Evolutionary conservation across 1,140 invertebrate species (phyloP), one percentile per base, ranked within the genome.

Genomic region (Muscidifurax raptorellus): DNA sequence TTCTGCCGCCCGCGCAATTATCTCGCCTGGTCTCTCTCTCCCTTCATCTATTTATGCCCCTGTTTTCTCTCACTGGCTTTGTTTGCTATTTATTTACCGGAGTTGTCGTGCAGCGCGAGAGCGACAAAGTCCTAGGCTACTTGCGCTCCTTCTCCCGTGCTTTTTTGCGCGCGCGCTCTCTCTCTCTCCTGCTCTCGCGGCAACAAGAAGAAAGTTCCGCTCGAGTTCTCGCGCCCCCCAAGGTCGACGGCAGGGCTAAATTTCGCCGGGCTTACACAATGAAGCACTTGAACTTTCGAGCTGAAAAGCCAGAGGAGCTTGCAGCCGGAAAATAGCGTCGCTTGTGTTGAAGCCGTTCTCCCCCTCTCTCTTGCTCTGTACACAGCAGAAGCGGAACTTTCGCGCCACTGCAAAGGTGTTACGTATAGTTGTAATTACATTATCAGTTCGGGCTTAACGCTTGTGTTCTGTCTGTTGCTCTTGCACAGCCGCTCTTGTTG

Each of bases 201-300:
- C 22, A 59, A 59, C 13, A 13, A 32, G 40, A 47, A 76, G 30
- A 28, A 27, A 69, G 66, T 30, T 27, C 10, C 66, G 28, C 66
- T 28, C 25, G 64, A 75, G 72, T 75, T 44, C 69, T 44, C 22
- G 18, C 36, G 36, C 36, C 36, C 74, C 74, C 30, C 74, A 76
- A 44, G 32, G 74, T 76, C 40, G 74, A 7, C 32, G 13, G 40
- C 5, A 36, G n/a, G 74, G 36, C 40, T 44, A 47, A 47, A 76
- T 76, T 76, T 47, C 74, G 74, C 9, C 32, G 4, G 40, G 40
- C 25, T 44, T 47, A n/a, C 22, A 76, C 74, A 76, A 76, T 76
- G 74, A 76, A 76, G 74, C 40, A 44, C 74, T 47, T 76, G 74
- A 76, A 76, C 36, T 76, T 47, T 76, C 66, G 66, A 69, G 66